phyloP scores from a whole-genome alignment of 2,888 invertebrate genomes.

The Caenorhabditis virilis region DNA sequence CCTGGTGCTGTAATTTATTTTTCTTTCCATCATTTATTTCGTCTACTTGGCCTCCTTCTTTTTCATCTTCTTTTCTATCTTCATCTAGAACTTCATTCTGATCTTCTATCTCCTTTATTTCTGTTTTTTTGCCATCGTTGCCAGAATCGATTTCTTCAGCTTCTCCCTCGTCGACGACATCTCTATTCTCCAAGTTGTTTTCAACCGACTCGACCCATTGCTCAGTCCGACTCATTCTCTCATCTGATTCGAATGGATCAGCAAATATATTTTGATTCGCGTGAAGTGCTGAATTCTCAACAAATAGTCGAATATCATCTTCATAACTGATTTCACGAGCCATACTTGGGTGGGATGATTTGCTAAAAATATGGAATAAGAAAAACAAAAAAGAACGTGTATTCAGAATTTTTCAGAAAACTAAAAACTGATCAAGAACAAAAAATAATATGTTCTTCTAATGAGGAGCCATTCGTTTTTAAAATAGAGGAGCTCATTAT shows the following conservation, averaged over 20 bases:
- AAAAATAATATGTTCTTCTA: no score
- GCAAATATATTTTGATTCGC: slow-evolving; percentile 30
- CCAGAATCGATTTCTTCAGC: no score
- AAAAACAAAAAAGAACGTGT: no score
- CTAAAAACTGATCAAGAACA: no score
- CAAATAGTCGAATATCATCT: slow-evolving; percentile 25
- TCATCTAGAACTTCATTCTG: background rate
- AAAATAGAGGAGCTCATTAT: no score
- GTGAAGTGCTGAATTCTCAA: slow-evolving; percentile 10
- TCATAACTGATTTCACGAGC: slow-evolving; percentile 32
- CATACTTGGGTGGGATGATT: no score
- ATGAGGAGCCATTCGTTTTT: no score
- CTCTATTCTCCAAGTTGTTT: background rate
- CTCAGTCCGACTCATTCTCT: slow-evolving; percentile 38
- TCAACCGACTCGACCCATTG: slow-evolving; percentile 37
- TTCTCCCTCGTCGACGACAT: background rate
- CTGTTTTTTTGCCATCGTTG: background rate
- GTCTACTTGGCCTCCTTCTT: background rate
- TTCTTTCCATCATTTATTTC: no score
- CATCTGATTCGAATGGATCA: slow-evolving; percentile 46
- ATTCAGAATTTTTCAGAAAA: no score
- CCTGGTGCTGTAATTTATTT: no score
- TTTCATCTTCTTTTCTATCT: background rate
- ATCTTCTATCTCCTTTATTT: background rate
- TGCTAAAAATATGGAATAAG: no score